phyloP scores from a whole-genome alignment of 2,797 vertebrate genomes.

The Lerista edwardsae region DNA sequence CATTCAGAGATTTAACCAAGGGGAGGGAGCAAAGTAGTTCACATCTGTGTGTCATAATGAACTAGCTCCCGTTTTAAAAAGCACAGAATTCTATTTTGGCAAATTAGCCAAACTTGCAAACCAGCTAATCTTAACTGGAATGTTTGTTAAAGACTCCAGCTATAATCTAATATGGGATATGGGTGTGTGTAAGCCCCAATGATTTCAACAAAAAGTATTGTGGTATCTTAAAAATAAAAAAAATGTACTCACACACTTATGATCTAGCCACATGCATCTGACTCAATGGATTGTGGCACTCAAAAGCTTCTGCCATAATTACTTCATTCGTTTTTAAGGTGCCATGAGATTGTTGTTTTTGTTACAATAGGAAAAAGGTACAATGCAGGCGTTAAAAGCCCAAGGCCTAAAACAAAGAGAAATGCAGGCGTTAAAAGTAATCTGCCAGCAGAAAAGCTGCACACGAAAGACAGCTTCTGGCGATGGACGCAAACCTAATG shows the following conservation, averaged over 20 bases:
- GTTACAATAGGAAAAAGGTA: not conserved
- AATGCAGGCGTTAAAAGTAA: too few species aligned
- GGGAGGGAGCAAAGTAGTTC: not conserved
- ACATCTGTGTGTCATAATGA: not conserved
- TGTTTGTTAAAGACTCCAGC: not conserved
- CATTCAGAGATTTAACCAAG: not conserved
- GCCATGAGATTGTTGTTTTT: not conserved
- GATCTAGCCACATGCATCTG: not conserved
- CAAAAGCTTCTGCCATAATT: not conserved
- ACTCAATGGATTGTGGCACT: not conserved
- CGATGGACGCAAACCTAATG: too few species aligned
- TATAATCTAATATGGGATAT: not conserved
- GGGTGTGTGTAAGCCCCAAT: not conserved
- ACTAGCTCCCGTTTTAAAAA: not conserved
- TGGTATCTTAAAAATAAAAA: not conserved
- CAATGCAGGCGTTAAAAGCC: too few species aligned
- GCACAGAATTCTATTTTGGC: not conserved
- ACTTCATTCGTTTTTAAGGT: not conserved
- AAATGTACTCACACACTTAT: too few species aligned
- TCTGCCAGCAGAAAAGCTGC: too few species aligned
- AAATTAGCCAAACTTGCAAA: not conserved
- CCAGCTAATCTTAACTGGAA: not conserved
- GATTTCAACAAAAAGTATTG: not conserved
- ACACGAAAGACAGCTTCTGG: too few species aligned
- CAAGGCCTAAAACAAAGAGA: too few species aligned